Evolutionary conservation across 2,797 vertebrate species (phyloP), one percentile per base, ranked within the genome.

Genomic region (Adelosebastes latens): DNA sequence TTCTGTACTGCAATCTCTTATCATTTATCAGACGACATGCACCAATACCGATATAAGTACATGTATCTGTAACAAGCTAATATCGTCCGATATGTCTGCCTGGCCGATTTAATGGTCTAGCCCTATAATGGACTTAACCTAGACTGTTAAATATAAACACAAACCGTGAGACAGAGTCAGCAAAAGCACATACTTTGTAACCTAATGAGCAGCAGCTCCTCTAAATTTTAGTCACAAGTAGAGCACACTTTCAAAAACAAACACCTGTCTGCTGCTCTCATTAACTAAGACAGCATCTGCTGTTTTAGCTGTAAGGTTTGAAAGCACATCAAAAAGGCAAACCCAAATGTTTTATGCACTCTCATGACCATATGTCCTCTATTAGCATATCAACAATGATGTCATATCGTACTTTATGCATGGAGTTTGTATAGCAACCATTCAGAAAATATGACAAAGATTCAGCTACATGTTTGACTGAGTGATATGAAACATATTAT

Each of bases 231-330:
- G 39, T 20, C 27, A 60, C 27, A 27, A 10, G 16, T 31, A 60
- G 16, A 53, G 22, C 9, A 5, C 18, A n/a, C 65, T 34, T 61
- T n/a, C 64, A 61, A 56, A 66, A 70, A 77, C 75, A 42, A 60
- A 69, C 59, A 63, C 66, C 52, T 49, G 52, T 58, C 60, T 32
- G 49, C 59, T 42, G n/a, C 34, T 72, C 27, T 79, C 68, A 58
- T 55, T 60, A 63, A 49, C 72, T 56, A 0, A 52, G 25, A 63
- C 36, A 4, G 3, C 63, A 59, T 61, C 16, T 72, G 39, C 8
- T 61, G 27, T 55, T 20, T 52, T 52, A 52, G 16, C 71, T 32
- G 4, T 8, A 0, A 22, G n/a, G 7, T 63, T 29, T 56, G 13
- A 61, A 68, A 68, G 46, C 25, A 27, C 22, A 27, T 16, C 20